Evolutionary conservation across 2,888 invertebrate species (phyloP).

Genomic region (Pollenia amentaria): DNA sequence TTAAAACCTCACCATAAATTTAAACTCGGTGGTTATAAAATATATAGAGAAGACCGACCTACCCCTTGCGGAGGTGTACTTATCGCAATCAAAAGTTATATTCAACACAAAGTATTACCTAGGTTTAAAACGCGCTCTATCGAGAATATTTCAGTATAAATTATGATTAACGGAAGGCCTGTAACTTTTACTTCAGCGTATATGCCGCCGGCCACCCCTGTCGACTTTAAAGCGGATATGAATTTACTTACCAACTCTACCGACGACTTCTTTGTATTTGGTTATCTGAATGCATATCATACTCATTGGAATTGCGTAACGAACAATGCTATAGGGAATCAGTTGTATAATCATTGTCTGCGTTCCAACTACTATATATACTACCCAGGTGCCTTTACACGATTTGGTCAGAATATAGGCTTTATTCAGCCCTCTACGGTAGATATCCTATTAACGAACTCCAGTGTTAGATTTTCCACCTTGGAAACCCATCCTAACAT

Average conservation of each 20-base stretch:
- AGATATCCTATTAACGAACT: neutral
- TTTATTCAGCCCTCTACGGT: neutral
- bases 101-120: neutral
- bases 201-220: neutral
- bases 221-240: too few relatives aligned
- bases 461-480: neutral
- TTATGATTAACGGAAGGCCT: conserved; percentile 2
- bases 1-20: conserved; percentile 18
- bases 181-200: conserved; percentile 24
- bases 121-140: neutral
- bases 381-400: too few relatives aligned
- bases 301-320: conserved; percentile 28
- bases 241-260: neutral
- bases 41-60: neutral
- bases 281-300: conserved; percentile 14
- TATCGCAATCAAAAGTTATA: neutral
- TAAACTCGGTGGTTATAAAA: neutral
- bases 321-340: conserved; percentile 1
- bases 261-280: conserved; percentile 15
- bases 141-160: conserved; percentile 1
- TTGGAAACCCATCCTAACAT: neutral
- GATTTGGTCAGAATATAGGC: neutral
- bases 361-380: too few relatives aligned
- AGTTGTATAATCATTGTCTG: neutral
- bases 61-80: neutral